Conservation (phyloP, 2,113 vertebrate species). For the Ardeotis arabs region DNA sequence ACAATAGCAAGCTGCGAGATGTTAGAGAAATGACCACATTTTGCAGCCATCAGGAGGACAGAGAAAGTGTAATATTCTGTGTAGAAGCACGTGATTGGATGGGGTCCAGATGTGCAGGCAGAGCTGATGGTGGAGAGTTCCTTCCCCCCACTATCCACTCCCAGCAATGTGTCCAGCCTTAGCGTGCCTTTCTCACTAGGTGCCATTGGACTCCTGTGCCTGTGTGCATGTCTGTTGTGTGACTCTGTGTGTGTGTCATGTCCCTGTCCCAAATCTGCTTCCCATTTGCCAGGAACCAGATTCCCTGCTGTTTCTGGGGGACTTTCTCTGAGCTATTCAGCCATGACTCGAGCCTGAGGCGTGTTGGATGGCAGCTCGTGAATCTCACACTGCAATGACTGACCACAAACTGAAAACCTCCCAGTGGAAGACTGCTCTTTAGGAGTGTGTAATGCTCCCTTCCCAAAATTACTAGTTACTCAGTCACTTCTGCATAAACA, state of each 20-base stretch:
- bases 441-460: slow-evolving; percentile 58
- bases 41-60: neutral
- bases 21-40: neutral
- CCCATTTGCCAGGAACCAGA: slow-evolving; percentile 9
- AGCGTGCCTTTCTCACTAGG: neutral
- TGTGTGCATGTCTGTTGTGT: neutral
- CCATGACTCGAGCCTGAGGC: slow-evolving; percentile 9
- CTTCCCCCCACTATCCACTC: neutral
- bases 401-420: slow-evolving; percentile 60
- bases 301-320: slow-evolving; percentile 17
- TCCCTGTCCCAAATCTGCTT: neutral
- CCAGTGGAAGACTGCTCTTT: slow-evolving; percentile 59
- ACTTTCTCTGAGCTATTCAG: slow-evolving; percentile 38
- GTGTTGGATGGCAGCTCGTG: slow-evolving; percentile 25
- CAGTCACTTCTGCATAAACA: slow-evolving; percentile 69
- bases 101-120: neutral
- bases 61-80: neutral
- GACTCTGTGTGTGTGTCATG: neutral
- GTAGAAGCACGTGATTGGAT: neutral
- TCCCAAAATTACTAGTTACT: slow-evolving; percentile 68
- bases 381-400: slow-evolving; percentile 41
- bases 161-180: rapidly evolving
- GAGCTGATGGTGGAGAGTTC: neutral
- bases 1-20: neutral
- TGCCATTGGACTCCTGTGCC: neutral